Percentiles rank a stretch among this genome's conserved stretches.
Evolutionary conservation across 2,888 invertebrate genomes (phyloP).

Genomic region (Epistrophella euchroma): DNA sequence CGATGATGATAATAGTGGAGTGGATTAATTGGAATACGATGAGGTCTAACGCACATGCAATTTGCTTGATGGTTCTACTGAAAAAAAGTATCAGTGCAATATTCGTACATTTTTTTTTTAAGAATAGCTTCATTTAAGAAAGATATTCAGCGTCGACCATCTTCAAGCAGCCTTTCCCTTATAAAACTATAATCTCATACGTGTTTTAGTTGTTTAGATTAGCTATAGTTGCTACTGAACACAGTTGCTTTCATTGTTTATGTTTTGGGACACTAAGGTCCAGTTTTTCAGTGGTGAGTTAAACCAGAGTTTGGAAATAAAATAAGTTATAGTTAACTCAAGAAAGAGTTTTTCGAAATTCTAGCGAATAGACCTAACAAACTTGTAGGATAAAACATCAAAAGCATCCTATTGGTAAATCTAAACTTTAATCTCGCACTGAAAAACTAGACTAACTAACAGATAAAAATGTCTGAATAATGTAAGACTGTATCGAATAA

Average conservation of each 20-base stretch:
- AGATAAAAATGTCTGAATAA: constrained; percentile 57
- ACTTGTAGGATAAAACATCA: too few relatives aligned
- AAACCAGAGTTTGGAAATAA: too few relatives aligned
- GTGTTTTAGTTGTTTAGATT: constrained; percentile 32
- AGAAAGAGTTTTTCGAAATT: too few relatives aligned
- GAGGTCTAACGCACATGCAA: constrained; percentile 60
- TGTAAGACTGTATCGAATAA: constrained; percentile 67
- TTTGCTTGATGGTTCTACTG: constrained; percentile 26
- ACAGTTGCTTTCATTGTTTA: constrained; percentile 28
- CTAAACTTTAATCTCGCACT: too few relatives aligned
- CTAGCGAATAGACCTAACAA: too few relatives aligned
- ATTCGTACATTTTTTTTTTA: constrained; percentile 47
- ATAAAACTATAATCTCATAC: constrained; percentile 10
- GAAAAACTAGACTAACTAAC: too few relatives aligned
- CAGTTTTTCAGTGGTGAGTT: too few relatives aligned
- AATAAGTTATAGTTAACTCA: too few relatives aligned
- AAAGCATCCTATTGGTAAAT: too few relatives aligned
- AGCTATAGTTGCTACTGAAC: constrained; percentile 47
- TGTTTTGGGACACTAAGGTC: constrained; percentile 34
- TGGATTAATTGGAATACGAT: constrained; percentile 51
- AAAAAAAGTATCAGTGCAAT: constrained; percentile 60
- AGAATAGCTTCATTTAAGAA: constrained; percentile 19
- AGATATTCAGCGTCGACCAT: constrained; percentile 22
- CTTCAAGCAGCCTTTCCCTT: constrained; percentile 7
- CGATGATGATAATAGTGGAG: constrained; percentile 78